Percentiles rank a stretch among this genome's conserved stretches.
phyloP scores from a whole-genome alignment of 2,113 vertebrate species.

The Mesembrinibis cayennensis region DNA sequence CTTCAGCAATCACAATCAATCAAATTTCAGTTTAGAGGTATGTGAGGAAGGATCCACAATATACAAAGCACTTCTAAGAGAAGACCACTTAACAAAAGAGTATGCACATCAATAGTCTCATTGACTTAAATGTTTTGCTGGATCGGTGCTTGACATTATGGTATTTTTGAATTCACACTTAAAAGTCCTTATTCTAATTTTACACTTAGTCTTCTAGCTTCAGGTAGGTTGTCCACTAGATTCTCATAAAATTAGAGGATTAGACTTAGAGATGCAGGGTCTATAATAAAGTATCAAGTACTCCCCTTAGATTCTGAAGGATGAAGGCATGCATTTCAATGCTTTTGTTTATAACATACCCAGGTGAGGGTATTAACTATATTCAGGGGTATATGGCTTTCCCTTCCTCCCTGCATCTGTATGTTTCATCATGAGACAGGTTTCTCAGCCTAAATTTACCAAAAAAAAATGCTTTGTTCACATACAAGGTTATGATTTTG shows the following conservation, averaged over 20 bases:
- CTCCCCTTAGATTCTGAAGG: neutral
- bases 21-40: neutral
- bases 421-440: neutral
- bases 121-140: neutral
- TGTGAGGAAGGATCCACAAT: neutral
- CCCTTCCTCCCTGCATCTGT: neutral
- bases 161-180: neutral
- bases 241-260: neutral
- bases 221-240: neutral
- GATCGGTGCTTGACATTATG: neutral
- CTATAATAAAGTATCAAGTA: neutral
- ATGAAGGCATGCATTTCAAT: neutral
- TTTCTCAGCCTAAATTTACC: neutral
- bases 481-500: neutral
- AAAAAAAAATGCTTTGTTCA: neutral
- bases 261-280: neutral
- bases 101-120: neutral
- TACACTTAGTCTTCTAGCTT: neutral
- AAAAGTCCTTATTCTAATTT: neutral
- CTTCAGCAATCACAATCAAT: neutral
- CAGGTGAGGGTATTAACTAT: neutral
- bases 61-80: neutral
- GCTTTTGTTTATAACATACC: neutral
- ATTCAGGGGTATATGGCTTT: accelerated
- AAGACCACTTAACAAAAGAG: neutral